Evolutionary conservation across 2,888 invertebrate genomes (phyloP), one percentile per base, ranked within the genome.

Genomic region (Tenthredo notha): DNA sequence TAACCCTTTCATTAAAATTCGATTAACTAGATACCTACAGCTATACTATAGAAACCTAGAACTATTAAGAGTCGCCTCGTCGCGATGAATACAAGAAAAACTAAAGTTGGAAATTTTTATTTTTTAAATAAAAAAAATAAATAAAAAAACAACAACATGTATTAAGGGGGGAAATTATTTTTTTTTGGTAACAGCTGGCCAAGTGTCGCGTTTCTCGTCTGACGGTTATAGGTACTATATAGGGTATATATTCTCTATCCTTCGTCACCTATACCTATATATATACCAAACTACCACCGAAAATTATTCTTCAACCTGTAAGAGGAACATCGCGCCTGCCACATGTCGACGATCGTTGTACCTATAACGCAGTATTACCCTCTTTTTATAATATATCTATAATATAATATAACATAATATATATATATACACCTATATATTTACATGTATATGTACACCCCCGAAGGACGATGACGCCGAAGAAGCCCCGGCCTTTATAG

Each of bases 251-350:
- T 37, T 72, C 10, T 37, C 10, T 37, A 10, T 72, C 70, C 37
- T 70, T 70, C n/a, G 29, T 15, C 18, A 12, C 12, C 37, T 37
- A 33, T 33, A 7, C 7, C 70, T 40, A 15, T n/a, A n/a, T n/a
- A n/a, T n/a, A n/a, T n/a, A 15, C 37, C 37, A 67, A 84, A 72
- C 43, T 50, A 74, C 29, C 29, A 33, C 29, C 83, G 67, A 87
- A 88, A 88, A 82, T 85, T 21, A 80, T 85, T 84, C 87, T 87
- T 86, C 54, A n/a, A 54, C 54, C 54, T 72, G n/a, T 9, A 33
- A 21, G n/a, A n/a, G n/a, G 33, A 50, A 9, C 72, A 61, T 80
- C 77, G 80, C 90, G 91, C 89, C 84, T 90, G 89, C 91, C 90
- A 89, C 89, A 89, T 89, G 90, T 89, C 88, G 87, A 80, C 25